Conservation (phyloP, 2,888 invertebrate species). For the Hydriomena furcata region DNA sequence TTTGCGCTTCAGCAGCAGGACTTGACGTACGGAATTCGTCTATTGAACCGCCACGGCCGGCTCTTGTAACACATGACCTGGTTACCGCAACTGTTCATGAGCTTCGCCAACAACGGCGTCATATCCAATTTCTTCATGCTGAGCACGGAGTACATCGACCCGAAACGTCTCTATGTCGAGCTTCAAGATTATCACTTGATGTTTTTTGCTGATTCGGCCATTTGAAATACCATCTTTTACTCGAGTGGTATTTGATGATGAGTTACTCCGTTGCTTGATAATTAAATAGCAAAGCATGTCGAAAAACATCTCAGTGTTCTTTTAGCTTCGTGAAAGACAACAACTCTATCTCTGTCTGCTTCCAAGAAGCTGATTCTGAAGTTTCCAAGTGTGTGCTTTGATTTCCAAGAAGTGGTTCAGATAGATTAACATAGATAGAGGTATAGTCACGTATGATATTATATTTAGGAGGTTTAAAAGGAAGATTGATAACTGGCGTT, state of each 20-base stretch:
- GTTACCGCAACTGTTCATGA: constrained; percentile 52
- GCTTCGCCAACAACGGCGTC: constrained; percentile 53
- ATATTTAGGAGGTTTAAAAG: constrained; percentile 33
- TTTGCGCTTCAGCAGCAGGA: constrained; percentile 57
- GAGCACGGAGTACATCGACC: constrained; percentile 62
- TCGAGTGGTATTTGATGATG: constrained; percentile 7
- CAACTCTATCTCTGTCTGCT: constrained; percentile 49
- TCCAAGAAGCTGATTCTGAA: constrained; percentile 61
- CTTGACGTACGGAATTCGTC: constrained; percentile 54
- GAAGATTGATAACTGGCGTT: constrained; percentile 27
- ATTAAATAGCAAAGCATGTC: constrained; percentile 40
- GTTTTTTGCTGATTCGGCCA: constrained; percentile 24
- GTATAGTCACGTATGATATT: constrained; percentile 31
- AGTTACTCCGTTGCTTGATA: constrained; percentile 6
- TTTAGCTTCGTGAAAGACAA: constrained; percentile 56
- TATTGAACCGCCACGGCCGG: constrained; percentile 54
- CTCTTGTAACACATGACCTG: constrained; percentile 54
- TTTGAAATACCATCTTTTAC: constrained; percentile 2
- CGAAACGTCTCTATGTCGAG: constrained; percentile 43
- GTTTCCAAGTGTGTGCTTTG: constrained; percentile 54
- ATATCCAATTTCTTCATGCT: constrained; percentile 60
- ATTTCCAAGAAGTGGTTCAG: constrained; percentile 57
- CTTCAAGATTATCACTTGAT: constrained; percentile 26
- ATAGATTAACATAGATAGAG: constrained; percentile 26
- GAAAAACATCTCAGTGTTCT: constrained; percentile 38